Conservation (phyloP, 2,113 vertebrate genomes). For the Solea senegalensis region DNA sequence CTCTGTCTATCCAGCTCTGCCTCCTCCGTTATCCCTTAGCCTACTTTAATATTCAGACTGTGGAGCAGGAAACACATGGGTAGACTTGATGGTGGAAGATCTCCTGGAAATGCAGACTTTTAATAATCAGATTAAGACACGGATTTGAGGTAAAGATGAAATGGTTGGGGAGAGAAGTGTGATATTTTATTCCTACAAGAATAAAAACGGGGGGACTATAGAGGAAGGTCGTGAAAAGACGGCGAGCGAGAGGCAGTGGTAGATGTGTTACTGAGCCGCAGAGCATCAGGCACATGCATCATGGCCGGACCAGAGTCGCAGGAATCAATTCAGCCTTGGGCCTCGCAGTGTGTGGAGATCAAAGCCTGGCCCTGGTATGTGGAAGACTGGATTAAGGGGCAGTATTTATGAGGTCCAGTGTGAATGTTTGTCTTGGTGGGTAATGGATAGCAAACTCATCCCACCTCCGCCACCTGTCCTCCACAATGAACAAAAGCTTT, state of each 20-base stretch:
- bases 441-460: constrained; percentile 59
- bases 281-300: constrained; percentile 51
- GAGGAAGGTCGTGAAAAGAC: constrained; percentile 7
- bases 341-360: constrained; percentile 46
- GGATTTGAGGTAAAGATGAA: constrained; percentile 12
- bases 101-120: constrained; percentile 23
- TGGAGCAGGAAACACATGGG: constrained; percentile 41
- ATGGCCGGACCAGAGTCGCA: constrained; percentile 25
- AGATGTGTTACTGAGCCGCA: constrained; percentile 33
- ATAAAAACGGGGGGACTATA: not conserved
- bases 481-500: constrained; percentile 51
- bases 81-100: constrained; percentile 34
- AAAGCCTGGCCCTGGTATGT: constrained; percentile 55
- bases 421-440: constrained; percentile 62
- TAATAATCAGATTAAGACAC: constrained; percentile 27
- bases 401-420: constrained; percentile 63
- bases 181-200: not conserved
- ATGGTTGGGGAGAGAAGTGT: not conserved
- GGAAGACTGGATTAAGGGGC: constrained; percentile 68
- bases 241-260: not conserved
- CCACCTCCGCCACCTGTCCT: constrained; percentile 60
- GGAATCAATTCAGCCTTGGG: constrained; percentile 70
- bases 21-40: constrained; percentile 59
- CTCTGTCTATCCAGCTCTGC: constrained; percentile 64
- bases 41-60: constrained; percentile 69